These are phyloP conservation scores for Diplazon laetatorius DNA, from an alignment of 2,888 invertebrate species.

Conservation along the genomic window DNA sequence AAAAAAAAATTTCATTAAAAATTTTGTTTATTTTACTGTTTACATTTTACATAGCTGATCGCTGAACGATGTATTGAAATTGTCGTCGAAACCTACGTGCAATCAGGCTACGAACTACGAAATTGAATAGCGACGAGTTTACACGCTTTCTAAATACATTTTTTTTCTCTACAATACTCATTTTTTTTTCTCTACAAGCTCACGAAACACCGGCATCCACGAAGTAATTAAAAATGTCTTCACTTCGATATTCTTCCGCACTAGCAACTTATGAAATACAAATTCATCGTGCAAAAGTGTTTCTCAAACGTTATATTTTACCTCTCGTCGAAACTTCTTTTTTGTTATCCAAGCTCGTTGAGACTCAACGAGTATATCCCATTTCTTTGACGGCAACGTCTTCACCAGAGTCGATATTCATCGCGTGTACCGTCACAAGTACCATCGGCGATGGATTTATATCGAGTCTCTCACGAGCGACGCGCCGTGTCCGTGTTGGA, in stretches of 20 bases:
- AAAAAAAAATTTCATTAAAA: no score
- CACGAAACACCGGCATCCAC: conserved; percentile 46
- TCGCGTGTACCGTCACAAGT: no score
- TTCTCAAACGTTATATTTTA: conserved; percentile 30
- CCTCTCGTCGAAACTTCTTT: no score
- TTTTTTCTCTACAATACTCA: conserved; percentile 36
- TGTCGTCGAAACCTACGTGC: conserved; percentile 19
- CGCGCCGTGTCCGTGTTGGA: conserved; percentile 12
- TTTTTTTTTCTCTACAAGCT: conserved; percentile 38
- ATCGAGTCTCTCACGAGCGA: conserved; percentile 10
- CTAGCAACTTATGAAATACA: conserved; percentile 27
- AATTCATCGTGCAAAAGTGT: conserved; percentile 4
- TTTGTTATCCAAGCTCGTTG: no score
- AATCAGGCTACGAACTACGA: conserved; percentile 37
- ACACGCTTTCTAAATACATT: no score
- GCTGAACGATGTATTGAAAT: conserved; percentile 32
- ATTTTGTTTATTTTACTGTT: not conserved
- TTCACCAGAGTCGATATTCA: no score
- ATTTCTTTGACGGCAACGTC: not conserved
- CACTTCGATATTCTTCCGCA: no score
- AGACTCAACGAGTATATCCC: not conserved
- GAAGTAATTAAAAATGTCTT: conserved; percentile 25
- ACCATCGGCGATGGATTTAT: conserved; percentile 20
- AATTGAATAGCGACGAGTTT: conserved; percentile 59
- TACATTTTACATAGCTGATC: not conserved